Percentiles rank a stretch among this genome's conserved stretches.
phyloP scores from a whole-genome alignment of 2,113 vertebrate genomes.

The Otis tarda region DNA sequence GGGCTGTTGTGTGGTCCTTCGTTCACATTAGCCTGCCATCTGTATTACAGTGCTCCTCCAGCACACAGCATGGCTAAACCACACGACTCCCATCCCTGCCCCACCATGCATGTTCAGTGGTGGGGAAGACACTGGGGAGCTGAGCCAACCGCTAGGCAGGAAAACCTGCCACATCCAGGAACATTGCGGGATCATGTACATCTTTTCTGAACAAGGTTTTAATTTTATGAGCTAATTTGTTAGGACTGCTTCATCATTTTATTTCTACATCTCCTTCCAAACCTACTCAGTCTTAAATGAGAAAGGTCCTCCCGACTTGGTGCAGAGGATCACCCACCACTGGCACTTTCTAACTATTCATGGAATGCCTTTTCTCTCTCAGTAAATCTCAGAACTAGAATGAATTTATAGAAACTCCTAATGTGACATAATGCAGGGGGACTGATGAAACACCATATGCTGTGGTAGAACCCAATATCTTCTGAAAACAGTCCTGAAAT shows the following conservation, averaged over 20 bases:
- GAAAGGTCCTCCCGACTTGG: background rate
- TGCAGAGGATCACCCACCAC: background rate
- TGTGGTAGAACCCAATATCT: constrained; percentile 42
- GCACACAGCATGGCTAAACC: background rate
- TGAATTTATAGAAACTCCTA: constrained; percentile 68
- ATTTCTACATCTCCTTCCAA: background rate
- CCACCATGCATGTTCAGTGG: no score
- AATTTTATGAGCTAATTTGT: background rate
- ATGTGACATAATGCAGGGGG: constrained; percentile 63
- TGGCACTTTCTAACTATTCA: constrained; percentile 36
- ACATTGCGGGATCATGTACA: rapidly evolving
- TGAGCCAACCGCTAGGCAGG: background rate
- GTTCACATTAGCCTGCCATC: background rate
- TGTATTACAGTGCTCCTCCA: background rate
- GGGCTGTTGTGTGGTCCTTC: background rate
- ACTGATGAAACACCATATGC: constrained; percentile 69
- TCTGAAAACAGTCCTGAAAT: constrained; percentile 64
- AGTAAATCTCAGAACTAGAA: constrained; percentile 62
- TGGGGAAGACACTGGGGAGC: background rate
- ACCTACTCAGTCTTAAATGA: background rate
- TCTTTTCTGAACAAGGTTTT: background rate
- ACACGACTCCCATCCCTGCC: no score
- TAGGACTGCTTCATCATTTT: background rate
- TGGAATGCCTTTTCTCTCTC: constrained; percentile 57
- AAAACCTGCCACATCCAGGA: background rate